These are phyloP conservation scores for Acromyrmex echinatior DNA, from an alignment of 1,140 invertebrate species.

Conservation along the genomic window DNA sequence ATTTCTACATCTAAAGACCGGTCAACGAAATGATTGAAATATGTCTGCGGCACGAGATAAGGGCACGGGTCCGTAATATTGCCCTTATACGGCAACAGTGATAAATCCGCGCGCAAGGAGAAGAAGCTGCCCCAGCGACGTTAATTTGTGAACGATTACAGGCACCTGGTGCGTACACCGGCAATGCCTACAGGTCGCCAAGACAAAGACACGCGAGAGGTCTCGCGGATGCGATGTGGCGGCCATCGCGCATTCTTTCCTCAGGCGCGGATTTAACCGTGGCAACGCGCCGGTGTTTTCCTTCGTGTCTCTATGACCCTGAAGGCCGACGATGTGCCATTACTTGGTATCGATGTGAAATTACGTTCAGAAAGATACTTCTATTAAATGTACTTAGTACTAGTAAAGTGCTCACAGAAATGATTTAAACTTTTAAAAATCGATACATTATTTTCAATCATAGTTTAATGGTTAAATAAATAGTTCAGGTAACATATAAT, in stretches of 20 bases:
- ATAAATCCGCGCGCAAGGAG: slow-evolving; percentile 77
- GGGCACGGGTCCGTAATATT: slow-evolving; percentile 73
- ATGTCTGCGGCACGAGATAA: slow-evolving; percentile 68
- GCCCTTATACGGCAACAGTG: slow-evolving; percentile 79
- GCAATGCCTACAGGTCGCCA: slow-evolving; percentile 37
- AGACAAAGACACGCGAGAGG: slow-evolving; percentile 76
- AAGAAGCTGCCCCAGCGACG: slow-evolving; percentile 82
- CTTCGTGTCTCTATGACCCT: slow-evolving; percentile 45
- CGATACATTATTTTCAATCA: not conserved
- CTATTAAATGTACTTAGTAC: not conserved
- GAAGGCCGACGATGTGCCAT: not conserved
- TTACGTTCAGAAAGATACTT: not conserved
- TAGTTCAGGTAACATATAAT: not conserved
- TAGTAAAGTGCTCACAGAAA: not conserved
- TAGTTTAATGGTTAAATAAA: not conserved
- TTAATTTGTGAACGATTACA: slow-evolving; percentile 86
- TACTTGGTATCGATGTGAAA: slow-evolving; percentile 10
- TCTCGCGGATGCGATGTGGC: slow-evolving; percentile 69
- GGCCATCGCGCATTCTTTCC: slow-evolving; percentile 80
- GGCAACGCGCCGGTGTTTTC: slow-evolving; percentile 56
- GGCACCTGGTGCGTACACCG: slow-evolving; percentile 81
- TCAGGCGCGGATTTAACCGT: slow-evolving; percentile 63
- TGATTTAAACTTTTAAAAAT: not conserved
- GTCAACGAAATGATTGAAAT: slow-evolving; percentile 79
- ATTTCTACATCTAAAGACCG: slow-evolving; percentile 42